phyloP scores from a whole-genome alignment of 2,113 vertebrate species.

The Beaufortia kweichowensis region DNA sequence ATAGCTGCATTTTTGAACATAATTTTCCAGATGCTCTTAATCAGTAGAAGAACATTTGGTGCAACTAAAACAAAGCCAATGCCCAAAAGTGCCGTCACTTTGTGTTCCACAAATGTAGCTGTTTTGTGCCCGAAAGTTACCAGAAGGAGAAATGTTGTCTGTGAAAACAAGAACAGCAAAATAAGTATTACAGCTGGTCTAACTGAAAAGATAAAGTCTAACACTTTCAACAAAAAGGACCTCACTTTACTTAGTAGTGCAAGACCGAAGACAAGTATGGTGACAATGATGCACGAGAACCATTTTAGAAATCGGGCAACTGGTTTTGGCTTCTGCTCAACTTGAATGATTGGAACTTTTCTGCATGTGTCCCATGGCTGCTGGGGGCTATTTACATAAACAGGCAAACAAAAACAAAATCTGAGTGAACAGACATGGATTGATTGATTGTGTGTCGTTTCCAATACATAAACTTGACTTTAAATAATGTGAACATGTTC shows the following conservation, averaged over 20 bases:
- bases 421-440: too few species aligned
- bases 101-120: slow-evolving; percentile 45
- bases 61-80: slow-evolving; percentile 59
- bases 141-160: slow-evolving; percentile 66
- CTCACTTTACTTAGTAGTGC: slow-evolving; percentile 69
- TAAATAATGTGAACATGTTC: too few species aligned
- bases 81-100: slow-evolving; percentile 58
- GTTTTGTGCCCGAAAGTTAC: slow-evolving; percentile 59
- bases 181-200: neutral
- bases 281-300: slow-evolving; percentile 43
- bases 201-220: neutral
- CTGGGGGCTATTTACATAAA: neutral
- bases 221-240: neutral
- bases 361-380: slow-evolving; percentile 62
- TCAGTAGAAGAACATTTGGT: slow-evolving; percentile 58
- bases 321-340: slow-evolving; percentile 66
- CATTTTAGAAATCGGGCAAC: slow-evolving; percentile 54
- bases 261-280: slow-evolving; percentile 57
- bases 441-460: too few species aligned
- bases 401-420: too few species aligned
- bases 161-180: neutral
- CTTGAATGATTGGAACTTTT: slow-evolving; percentile 58
- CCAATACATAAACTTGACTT: too few species aligned
- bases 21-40: slow-evolving; percentile 68
- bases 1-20: slow-evolving; percentile 62